Percentiles rank a stretch among this genome's conserved stretches.
These are phyloP conservation scores for Oscheius sp. DNA, from an alignment of 2,888 invertebrate species.

Conservation along the genomic window DNA sequence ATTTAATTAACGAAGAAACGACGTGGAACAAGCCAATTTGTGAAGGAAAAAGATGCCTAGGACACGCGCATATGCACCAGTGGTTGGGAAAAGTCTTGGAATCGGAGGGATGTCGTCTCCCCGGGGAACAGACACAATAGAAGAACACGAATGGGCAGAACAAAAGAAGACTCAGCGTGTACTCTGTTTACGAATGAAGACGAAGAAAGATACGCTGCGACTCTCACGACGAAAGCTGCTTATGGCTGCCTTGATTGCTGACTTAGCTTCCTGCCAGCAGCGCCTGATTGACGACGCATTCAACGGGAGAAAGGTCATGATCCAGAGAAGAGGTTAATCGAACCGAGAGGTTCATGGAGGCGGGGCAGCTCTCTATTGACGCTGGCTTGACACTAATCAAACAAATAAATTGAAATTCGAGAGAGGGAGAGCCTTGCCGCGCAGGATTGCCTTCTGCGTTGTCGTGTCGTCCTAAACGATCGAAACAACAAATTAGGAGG, in stretches of 20 bases:
- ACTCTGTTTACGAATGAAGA: neutral
- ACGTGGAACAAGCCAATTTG: too few species aligned
- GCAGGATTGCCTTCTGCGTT: constrained; percentile 10
- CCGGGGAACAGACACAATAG: constrained; percentile 7
- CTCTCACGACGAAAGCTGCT: constrained; percentile 12
- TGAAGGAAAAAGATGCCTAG: neutral
- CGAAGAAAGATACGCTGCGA: neutral
- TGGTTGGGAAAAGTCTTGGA: neutral
- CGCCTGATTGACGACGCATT: constrained; percentile 12
- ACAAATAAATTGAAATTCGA: constrained; percentile 30
- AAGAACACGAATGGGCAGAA: neutral
- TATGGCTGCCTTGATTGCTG: constrained; percentile 12
- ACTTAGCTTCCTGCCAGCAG: constrained; percentile 44
- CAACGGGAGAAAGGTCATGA: neutral
- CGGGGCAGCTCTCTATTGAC: constrained; percentile 23
- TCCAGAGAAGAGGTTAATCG: neutral
- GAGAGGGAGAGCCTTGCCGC: constrained; percentile 2
- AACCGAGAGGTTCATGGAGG: neutral
- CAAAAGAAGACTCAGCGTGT: neutral
- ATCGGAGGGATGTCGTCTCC: neutral
- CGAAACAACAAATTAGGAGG: too few species aligned
- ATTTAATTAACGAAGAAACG: neutral
- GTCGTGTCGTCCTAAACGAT: too few species aligned
- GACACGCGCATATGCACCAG: neutral
- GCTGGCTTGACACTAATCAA: constrained; percentile 31